phyloP scores from a whole-genome alignment of 2,797 vertebrate species.

The Paedocypris micromegethes region DNA sequence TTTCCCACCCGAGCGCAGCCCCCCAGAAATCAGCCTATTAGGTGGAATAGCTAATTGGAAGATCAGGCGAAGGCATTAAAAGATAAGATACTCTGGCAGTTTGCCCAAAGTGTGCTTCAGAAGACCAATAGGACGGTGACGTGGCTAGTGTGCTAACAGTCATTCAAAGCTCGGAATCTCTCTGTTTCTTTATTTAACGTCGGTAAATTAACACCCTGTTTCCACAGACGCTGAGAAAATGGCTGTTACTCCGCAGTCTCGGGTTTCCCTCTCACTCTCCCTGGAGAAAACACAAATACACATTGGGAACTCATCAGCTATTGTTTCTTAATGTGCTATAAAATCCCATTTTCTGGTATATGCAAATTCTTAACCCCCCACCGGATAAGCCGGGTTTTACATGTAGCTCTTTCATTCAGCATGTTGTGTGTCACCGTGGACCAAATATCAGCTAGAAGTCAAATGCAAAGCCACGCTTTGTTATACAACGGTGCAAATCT shows the following conservation, averaged over 20 bases:
- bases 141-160: slow-evolving; percentile 57
- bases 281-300: slow-evolving; percentile 16
- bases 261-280: slow-evolving; percentile 17
- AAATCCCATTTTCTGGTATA: slow-evolving; percentile 54
- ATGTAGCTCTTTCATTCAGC: slow-evolving; percentile 62
- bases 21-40: slow-evolving; percentile 74
- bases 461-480: slow-evolving; percentile 5
- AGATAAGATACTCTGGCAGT: slow-evolving; percentile 87
- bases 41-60: slow-evolving; percentile 86
- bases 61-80: slow-evolving; percentile 89
- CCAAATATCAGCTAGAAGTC: background rate
- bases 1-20: slow-evolving; percentile 34
- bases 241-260: slow-evolving; percentile 2
- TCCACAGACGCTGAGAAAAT: no score
- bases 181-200: slow-evolving; percentile 22
- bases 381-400: slow-evolving; percentile 44
- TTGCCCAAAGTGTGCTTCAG: slow-evolving; percentile 83
- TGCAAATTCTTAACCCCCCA: slow-evolving; percentile 38
- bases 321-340: slow-evolving; percentile 76
- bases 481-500: background rate
- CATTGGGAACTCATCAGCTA: slow-evolving; percentile 63
- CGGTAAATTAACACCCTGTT: slow-evolving; percentile 1
- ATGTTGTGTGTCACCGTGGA: slow-evolving; percentile 45
- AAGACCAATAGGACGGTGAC: slow-evolving; percentile 79
- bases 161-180: slow-evolving; percentile 7